A percentile compares a stretch with the other conserved stretches of the same genome.
phyloP scores from a whole-genome alignment of 2,113 vertebrate species.

The Alces alces region DNA sequence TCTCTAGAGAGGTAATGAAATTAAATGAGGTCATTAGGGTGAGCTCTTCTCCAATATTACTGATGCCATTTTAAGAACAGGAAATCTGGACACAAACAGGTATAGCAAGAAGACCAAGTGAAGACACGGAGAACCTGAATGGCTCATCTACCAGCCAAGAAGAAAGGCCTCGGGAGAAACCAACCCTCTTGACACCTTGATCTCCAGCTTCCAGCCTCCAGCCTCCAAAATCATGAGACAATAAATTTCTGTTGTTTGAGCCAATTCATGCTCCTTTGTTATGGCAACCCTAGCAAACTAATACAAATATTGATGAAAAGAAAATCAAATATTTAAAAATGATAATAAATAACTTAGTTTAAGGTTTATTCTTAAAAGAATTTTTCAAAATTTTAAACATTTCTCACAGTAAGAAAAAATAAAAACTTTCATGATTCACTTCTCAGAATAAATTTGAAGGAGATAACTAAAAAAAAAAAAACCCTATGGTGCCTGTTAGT shows the following conservation, averaged over 20 bases:
- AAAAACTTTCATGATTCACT: background rate
- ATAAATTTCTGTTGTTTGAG: background rate
- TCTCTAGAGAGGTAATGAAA: background rate
- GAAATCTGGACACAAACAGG: background rate
- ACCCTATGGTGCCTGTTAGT: background rate
- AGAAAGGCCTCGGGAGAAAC: background rate
- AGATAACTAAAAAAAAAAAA: background rate
- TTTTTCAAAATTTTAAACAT: background rate
- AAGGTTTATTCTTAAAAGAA: background rate
- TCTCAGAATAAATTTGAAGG: background rate
- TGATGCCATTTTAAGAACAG: background rate
- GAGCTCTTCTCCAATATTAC: background rate
- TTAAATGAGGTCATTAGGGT: background rate
- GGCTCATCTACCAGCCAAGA: background rate
- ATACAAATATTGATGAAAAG: background rate
- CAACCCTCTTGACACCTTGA: background rate
- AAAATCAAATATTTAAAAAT: background rate
- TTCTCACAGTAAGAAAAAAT: background rate
- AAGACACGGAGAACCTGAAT: background rate
- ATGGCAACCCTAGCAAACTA: background rate
- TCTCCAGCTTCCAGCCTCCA: background rate
- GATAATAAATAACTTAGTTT: background rate
- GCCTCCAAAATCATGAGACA: background rate
- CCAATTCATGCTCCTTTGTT: background rate
- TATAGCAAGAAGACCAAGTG: background rate